Evolutionary conservation across 2,888 invertebrate species (phyloP).

Genomic region (Cerastis leucographa): DNA sequence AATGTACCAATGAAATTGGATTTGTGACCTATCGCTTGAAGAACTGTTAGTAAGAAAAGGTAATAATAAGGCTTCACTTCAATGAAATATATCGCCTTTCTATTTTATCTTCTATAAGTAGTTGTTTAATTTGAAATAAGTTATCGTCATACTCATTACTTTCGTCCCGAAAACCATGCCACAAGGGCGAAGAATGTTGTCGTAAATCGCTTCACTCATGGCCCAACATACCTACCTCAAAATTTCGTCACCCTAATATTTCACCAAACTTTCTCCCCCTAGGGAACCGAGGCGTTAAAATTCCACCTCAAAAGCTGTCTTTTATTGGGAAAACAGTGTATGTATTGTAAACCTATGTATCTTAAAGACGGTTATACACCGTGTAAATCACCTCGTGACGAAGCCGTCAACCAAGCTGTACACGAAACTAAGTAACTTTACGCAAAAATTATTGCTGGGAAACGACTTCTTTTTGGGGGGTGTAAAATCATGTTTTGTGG

Average conservation of each 20-base stretch:
- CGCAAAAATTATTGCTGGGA: no score
- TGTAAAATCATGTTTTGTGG: no score
- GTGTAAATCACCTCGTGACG: no score
- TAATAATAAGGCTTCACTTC: background rate
- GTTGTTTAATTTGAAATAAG: background rate
- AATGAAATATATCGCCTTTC: background rate
- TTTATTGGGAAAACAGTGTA: conserved; percentile 24
- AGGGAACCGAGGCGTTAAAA: conserved; percentile 23
- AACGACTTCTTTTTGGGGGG: no score
- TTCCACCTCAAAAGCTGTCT: conserved; percentile 40
- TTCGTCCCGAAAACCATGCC: background rate
- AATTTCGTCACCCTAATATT: conserved; percentile 23
- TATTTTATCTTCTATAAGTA: background rate
- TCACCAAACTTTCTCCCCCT: conserved; percentile 30
- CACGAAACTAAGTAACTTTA: no score
- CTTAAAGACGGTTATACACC: conserved; percentile 23
- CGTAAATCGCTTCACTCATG: background rate
- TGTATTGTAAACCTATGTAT: background rate
- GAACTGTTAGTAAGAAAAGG: background rate
- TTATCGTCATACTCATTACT: background rate
- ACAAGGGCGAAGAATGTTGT: background rate
- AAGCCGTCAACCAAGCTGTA: no score
- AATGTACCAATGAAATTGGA: background rate
- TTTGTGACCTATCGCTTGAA: background rate
- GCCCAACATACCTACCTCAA: conserved; percentile 14